A percentile compares a stretch with the other conserved stretches of the same genome.
Conservation (phyloP, 1,140 invertebrate species). For the Drosophila nebulosa region DNA sequence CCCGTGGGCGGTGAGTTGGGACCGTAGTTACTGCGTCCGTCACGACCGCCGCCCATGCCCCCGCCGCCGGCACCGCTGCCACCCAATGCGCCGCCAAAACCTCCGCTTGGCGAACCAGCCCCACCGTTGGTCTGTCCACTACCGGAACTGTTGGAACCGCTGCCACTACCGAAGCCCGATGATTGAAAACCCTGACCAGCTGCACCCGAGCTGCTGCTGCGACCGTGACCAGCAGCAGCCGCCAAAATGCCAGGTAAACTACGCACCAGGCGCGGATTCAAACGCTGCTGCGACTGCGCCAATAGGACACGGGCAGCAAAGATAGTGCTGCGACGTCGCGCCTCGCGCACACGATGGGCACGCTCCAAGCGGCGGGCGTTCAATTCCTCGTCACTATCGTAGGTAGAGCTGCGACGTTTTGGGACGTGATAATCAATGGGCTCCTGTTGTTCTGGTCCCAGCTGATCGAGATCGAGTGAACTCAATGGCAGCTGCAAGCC, state of each 20-base stretch:
- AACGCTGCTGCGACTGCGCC: constrained; percentile 79
- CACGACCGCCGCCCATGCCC: constrained; percentile 87
- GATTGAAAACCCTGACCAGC: constrained; percentile 81
- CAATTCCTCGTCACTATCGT: constrained; percentile 83
- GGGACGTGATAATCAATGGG: constrained; percentile 94
- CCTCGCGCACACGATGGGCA: constrained; percentile 63
- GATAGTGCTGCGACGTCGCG: constrained; percentile 67
- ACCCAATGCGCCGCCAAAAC: constrained; percentile 83
- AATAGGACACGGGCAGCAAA: constrained; percentile 67
- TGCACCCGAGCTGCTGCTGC: constrained; percentile 82
- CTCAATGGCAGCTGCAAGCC: constrained; percentile 57
- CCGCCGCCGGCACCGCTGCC: constrained; percentile 85
- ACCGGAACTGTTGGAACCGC: constrained; percentile 80
- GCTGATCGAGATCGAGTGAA: constrained; percentile 73
- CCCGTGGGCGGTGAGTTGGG: constrained; percentile 91
- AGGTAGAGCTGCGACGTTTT: constrained; percentile 86
- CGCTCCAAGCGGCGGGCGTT: constrained; percentile 60
- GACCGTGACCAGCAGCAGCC: constrained; percentile 89
- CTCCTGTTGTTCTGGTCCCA: constrained; percentile 87
- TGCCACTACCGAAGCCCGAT: constrained; percentile 69
- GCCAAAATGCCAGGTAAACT: constrained; percentile 82
- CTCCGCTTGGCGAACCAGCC: constrained; percentile 81
- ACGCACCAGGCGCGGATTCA: constrained; percentile 81
- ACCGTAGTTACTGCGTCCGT: constrained; percentile 90
- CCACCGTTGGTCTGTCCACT: constrained; percentile 82